Conservation (phyloP, 2,113 vertebrate species). For the Percina caprodes region DNA sequence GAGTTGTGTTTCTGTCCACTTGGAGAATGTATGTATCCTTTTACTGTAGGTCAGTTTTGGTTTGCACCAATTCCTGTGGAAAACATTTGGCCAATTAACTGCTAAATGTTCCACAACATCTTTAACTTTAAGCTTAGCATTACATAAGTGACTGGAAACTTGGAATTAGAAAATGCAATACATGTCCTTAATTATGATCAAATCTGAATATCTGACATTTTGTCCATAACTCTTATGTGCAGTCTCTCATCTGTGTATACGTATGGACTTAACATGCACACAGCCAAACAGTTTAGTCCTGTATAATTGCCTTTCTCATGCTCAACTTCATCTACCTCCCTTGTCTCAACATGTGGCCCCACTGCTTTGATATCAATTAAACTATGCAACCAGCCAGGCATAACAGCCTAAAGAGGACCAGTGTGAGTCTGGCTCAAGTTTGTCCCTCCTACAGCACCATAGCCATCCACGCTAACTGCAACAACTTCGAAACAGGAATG, state of each 20-base stretch:
- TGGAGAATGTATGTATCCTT: too few relatives aligned
- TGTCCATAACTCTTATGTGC: not conserved
- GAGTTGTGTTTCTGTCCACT: too few relatives aligned
- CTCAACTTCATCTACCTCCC: slow-evolving; percentile 29
- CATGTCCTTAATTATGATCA: not conserved
- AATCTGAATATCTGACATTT: not conserved
- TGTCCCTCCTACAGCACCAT: slow-evolving; percentile 11
- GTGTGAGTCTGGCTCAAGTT: slow-evolving; percentile 16
- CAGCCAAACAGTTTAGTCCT: not conserved
- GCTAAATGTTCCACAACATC: not conserved
- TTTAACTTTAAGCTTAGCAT: not conserved
- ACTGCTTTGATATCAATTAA: slow-evolving; percentile 51
- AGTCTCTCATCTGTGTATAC: not conserved
- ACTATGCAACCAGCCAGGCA: slow-evolving; percentile 44
- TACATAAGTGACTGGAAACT: not conserved
- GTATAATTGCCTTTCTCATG: slow-evolving; percentile 44
- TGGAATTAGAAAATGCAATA: not conserved
- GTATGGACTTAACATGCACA: not conserved
- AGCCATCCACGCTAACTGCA: not conserved
- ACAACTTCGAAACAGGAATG: slow-evolving; percentile 35
- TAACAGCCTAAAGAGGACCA: slow-evolving; percentile 9
- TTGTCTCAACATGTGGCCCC: slow-evolving; percentile 52
- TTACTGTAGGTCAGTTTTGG: too few relatives aligned
- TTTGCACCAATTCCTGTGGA: too few relatives aligned
- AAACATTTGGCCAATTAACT: too few relatives aligned